Evolutionary conservation across 2,888 invertebrate species (phyloP).

Genomic region (Hydriomena furcata): DNA sequence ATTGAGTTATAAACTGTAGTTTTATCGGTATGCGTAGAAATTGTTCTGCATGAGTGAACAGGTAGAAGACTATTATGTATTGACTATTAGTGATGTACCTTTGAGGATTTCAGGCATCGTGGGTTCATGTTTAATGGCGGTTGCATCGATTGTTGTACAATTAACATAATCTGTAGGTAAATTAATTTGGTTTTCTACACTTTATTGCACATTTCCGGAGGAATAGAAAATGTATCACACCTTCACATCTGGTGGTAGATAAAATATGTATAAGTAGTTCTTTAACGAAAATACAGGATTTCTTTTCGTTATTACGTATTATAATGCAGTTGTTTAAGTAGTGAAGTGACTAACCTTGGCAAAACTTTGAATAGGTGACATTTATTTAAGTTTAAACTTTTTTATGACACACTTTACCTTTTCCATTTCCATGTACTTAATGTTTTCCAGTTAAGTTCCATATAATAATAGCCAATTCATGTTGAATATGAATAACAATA

Average conservation of each 20-base stretch:
- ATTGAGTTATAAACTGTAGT: slow-evolving; percentile 37
- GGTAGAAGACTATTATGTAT: slow-evolving; percentile 60
- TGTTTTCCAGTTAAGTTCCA: not conserved
- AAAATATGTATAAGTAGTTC: not conserved
- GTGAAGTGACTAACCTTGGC: too few species aligned
- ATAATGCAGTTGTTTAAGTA: too few species aligned
- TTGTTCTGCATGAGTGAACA: slow-evolving; percentile 62
- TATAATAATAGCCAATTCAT: slow-evolving; percentile 5
- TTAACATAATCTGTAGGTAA: slow-evolving; percentile 40
- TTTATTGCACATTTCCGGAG: slow-evolving; percentile 8
- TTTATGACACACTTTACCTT: too few species aligned
- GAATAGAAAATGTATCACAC: not conserved
- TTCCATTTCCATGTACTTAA: not conserved
- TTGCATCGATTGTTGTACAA: slow-evolving; percentile 60
- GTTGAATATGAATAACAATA: slow-evolving; percentile 9
- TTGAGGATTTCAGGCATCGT: slow-evolving; percentile 66
- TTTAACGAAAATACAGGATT: not conserved
- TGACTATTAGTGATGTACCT: slow-evolving; percentile 56
- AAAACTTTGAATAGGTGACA: too few species aligned
- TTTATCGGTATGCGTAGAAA: slow-evolving; percentile 66
- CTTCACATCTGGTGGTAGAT: slow-evolving; percentile 1
- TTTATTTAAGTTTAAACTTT: too few species aligned
- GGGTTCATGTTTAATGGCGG: slow-evolving; percentile 63
- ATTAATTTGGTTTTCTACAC: slow-evolving; percentile 26
- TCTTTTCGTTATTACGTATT: not conserved